phyloP scores from a whole-genome alignment of 2,113 vertebrate genomes.

The Felis catus region F.catus_Fca126_mat1.0 CM031428.1:65437501-65438000 shows the following conservation, averaged over 20 bases:
- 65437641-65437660: slow-evolving; percentile 48
- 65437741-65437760: neutral
- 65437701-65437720: slow-evolving; percentile 65
- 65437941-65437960: neutral
- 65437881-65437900: neutral
- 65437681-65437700: slow-evolving; percentile 62
- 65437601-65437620: slow-evolving; percentile 49
- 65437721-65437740: slow-evolving; percentile 46
- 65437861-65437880: neutral
- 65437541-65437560: slow-evolving; percentile 58
- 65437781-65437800: neutral
- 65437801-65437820: neutral
- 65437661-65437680: slow-evolving; percentile 51
- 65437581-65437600: slow-evolving; percentile 67
- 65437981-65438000: neutral
- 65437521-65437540: slow-evolving; percentile 41
- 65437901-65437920: neutral
- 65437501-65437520: slow-evolving; percentile 35
- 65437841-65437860: neutral
- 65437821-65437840: neutral
- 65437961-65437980: neutral
- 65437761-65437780: neutral
- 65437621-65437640: neutral
- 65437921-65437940: no score
- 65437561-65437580: slow-evolving; percentile 44